phyloP scores from a whole-genome alignment of 2,113 vertebrate species.

The Egretta garzetta region DNA sequence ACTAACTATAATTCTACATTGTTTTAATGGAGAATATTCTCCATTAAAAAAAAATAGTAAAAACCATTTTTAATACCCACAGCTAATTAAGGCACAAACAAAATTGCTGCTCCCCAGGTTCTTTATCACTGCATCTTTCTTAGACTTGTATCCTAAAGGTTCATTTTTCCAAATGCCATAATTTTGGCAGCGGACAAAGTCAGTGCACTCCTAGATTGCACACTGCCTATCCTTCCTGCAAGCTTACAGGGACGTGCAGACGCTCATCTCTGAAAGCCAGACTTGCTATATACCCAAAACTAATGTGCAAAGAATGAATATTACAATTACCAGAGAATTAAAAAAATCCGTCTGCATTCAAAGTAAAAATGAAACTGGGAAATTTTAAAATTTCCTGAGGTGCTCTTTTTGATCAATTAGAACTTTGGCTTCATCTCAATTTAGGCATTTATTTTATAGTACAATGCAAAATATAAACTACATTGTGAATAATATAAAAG shows the following conservation, averaged over 20 bases:
- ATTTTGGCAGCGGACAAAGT: background rate
- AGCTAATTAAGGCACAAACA: background rate
- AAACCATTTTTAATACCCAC: background rate
- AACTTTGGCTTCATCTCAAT: slow-evolving; percentile 7
- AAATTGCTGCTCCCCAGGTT: background rate
- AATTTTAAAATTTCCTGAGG: slow-evolving; percentile 38
- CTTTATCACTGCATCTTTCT: background rate
- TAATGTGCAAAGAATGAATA: background rate
- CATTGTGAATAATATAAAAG: slow-evolving; percentile 3
- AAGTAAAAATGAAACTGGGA: slow-evolving; percentile 16
- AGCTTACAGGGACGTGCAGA: background rate
- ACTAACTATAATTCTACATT: background rate
- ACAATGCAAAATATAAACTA: slow-evolving; percentile 26
- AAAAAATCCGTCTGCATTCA: background rate
- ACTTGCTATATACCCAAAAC: background rate
- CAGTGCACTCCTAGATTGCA: background rate
- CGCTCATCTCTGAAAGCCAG: background rate
- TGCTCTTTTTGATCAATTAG: slow-evolving; percentile 37
- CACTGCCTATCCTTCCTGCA: background rate
- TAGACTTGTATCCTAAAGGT: background rate
- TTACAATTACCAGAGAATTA: background rate
- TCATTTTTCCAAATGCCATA: background rate
- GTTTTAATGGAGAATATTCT: background rate
- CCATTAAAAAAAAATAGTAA: background rate
- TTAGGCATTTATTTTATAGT: background rate